These are phyloP conservation scores for Gila robusta DNA, from an alignment of 2,797 vertebrate genomes.

Conservation along the genomic window DNA sequence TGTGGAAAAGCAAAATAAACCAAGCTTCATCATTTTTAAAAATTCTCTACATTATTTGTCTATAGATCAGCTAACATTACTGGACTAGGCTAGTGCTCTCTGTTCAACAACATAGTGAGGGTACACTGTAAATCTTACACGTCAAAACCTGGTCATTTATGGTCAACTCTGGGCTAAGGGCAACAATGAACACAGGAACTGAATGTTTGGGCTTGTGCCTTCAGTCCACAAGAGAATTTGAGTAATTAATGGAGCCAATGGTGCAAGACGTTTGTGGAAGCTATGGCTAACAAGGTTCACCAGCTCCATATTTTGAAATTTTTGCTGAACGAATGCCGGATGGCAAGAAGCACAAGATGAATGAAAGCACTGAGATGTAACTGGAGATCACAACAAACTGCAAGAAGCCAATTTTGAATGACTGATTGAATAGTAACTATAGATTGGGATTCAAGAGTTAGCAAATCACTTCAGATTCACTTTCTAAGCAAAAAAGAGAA, in stretches of 20 bases:
- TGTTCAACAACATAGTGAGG: background rate
- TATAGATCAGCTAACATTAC: background rate
- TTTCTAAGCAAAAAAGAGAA: background rate
- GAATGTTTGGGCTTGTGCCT: background rate
- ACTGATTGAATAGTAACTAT: background rate
- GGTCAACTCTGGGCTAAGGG: background rate
- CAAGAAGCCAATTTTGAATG: background rate
- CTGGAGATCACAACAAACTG: background rate
- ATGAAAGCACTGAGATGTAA: background rate
- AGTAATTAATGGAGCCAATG: background rate
- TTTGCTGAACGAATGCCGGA: background rate
- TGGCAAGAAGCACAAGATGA: background rate
- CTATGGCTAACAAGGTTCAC: background rate
- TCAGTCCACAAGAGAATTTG: constrained; percentile 11
- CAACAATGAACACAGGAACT: constrained; percentile 1
- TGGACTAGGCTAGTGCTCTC: background rate
- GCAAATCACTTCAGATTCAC: background rate
- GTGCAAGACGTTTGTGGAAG: background rate
- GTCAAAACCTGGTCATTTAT: constrained; percentile 27
- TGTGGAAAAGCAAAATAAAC: background rate
- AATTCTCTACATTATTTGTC: background rate
- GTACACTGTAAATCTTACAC: background rate
- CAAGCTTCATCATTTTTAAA: background rate
- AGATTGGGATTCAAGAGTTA: background rate
- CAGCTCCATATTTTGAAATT: constrained; percentile 15